phyloP scores from a whole-genome alignment of 2,888 invertebrate species.

The Drosophila neutralis region DNA sequence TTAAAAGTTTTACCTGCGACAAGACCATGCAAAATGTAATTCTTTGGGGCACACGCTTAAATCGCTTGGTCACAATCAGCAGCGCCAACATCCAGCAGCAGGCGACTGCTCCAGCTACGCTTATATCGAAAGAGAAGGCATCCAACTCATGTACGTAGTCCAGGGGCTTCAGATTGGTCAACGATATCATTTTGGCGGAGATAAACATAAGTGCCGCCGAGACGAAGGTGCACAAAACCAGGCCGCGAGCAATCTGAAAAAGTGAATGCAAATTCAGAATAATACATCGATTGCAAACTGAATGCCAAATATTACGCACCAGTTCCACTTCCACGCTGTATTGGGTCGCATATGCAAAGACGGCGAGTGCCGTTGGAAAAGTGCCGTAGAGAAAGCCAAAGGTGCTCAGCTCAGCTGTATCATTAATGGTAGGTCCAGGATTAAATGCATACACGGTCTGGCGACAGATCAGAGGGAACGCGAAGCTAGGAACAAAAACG shows the following conservation, averaged over 20 bases:
- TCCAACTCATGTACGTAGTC: slow-evolving; percentile 92
- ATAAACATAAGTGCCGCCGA: slow-evolving; percentile 98
- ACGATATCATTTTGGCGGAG: slow-evolving; percentile 95
- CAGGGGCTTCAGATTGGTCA: slow-evolving; percentile 88
- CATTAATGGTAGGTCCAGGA: slow-evolving; percentile 89
- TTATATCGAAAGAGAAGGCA: slow-evolving; percentile 92
- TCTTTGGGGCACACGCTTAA: slow-evolving; percentile 92
- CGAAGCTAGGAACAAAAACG: slow-evolving; percentile 86
- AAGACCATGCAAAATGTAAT: slow-evolving; percentile 91
- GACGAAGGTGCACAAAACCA: slow-evolving; percentile 97
- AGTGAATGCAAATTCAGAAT: background rate
- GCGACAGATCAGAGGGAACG: slow-evolving; percentile 93
- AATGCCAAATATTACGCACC: slow-evolving; percentile 85
- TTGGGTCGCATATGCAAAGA: slow-evolving; percentile 96
- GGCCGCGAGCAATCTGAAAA: slow-evolving; percentile 93
- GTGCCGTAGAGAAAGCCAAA: slow-evolving; percentile 98
- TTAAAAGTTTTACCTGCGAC: slow-evolving; percentile 89
- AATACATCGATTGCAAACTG: background rate
- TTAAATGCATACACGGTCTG: slow-evolving; percentile 92
- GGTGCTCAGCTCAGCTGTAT: slow-evolving; percentile 93
- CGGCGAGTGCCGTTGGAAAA: slow-evolving; percentile 97
- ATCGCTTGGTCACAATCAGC: slow-evolving; percentile 90
- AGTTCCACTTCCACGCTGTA: slow-evolving; percentile 94
- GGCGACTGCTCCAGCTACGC: slow-evolving; percentile 91
- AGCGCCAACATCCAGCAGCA: slow-evolving; percentile 92